These are phyloP conservation scores for Fragum sueziense DNA, from an alignment of 2,888 invertebrate genomes.

Conservation along the genomic window DNA sequence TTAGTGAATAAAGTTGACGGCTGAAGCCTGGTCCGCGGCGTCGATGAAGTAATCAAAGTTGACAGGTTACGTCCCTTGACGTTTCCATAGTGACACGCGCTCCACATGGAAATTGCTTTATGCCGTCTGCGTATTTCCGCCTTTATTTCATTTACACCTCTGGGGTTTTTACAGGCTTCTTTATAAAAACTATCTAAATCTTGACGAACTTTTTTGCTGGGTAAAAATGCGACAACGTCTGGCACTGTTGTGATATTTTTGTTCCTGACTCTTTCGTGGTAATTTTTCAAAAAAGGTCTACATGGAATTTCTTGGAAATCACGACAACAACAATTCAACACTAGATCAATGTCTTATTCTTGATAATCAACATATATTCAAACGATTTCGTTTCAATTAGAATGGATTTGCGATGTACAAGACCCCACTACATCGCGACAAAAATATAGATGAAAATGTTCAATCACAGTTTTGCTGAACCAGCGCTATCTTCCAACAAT, in stretches of 20 bases:
- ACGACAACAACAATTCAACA: too few species aligned
- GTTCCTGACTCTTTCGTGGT: neutral
- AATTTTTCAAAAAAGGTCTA: too few species aligned
- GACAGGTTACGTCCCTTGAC: conserved; percentile 25
- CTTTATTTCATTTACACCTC: conserved; percentile 24
- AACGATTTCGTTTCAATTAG: too few species aligned
- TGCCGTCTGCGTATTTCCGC: conserved; percentile 26
- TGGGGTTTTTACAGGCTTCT: conserved; percentile 15
- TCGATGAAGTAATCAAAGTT: neutral
- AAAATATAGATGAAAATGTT: too few species aligned
- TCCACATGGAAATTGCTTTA: conserved; percentile 27
- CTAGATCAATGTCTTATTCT: too few species aligned
- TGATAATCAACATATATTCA: too few species aligned
- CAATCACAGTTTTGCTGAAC: too few species aligned
- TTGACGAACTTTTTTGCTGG: conserved; percentile 12
- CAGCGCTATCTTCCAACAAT: too few species aligned
- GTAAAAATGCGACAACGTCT: conserved; percentile 2
- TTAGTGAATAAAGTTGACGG: conserved; percentile 16
- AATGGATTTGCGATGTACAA: too few species aligned
- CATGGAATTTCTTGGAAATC: too few species aligned
- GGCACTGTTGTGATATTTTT: neutral
- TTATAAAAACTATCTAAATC: conserved; percentile 12
- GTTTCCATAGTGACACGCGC: conserved; percentile 6
- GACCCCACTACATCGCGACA: too few species aligned
- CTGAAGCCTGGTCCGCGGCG: conserved; percentile 15